Percentiles rank a stretch among this genome's conserved stretches.
Evolutionary conservation across 2,888 invertebrate genomes (phyloP).

Genomic region (Andrena praecox): DNA sequence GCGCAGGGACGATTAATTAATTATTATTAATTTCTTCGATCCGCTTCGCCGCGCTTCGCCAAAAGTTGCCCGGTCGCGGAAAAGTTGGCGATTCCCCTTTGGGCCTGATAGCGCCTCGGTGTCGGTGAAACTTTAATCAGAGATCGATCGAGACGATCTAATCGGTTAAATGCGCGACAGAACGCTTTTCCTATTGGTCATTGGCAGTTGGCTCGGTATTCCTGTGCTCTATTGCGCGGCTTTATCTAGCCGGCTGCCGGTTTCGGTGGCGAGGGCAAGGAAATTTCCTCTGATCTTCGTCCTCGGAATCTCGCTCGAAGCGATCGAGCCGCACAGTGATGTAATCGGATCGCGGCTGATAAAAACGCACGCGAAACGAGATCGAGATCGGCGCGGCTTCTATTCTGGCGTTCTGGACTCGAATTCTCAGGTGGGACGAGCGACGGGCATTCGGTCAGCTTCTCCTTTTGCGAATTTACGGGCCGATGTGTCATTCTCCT

Average conservation of each 20-base stretch:
- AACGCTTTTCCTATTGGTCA: too few relatives aligned
- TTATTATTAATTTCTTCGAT: too few relatives aligned
- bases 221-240: neutral
- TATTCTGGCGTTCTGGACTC: constrained; percentile 43
- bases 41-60: too few relatives aligned
- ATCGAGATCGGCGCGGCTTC: constrained; percentile 8
- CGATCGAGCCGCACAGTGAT: neutral
- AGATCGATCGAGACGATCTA: neutral
- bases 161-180: neutral
- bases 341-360: constrained; percentile 43
- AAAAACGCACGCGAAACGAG: constrained; percentile 39
- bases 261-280: constrained; percentile 1
- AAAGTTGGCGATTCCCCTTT: neutral
- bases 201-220: too few relatives aligned
- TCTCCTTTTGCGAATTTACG: too few relatives aligned
- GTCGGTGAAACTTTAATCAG: neutral
- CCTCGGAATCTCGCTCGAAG: neutral
- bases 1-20: too few relatives aligned
- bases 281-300: constrained; percentile 35
- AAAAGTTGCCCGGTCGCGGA: too few relatives aligned
- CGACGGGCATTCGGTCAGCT: too few relatives aligned
- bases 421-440: constrained; percentile 4
- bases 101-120: neutral
- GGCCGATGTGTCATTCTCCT: too few relatives aligned
- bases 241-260: neutral